Evolutionary conservation across 2,113 vertebrate species (phyloP), one percentile per base, ranked within the genome.

Genomic region (Phoxinus phoxinus): DNA sequence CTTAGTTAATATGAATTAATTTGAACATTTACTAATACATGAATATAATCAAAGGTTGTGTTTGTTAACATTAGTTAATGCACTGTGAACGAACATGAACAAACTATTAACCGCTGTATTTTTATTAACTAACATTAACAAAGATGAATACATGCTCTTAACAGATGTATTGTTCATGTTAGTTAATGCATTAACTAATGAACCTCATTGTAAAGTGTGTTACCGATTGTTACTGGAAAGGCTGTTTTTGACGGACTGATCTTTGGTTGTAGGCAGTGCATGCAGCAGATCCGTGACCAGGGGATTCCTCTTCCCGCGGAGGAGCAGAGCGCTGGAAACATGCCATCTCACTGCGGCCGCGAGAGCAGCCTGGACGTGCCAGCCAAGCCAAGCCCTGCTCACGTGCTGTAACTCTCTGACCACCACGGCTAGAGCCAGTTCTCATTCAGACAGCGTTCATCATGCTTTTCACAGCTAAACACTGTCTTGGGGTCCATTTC

Each of bases 311-410:
- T 61, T 3, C 94, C 94, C 35, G 93, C 61, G 9, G 97, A 95
- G 58, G 96, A 95, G 86, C 92, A 93, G 41, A 94, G 93, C 12
- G 15, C 89, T 41, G 86, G 92, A 41, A 90, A 94, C n/a, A 83
- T 97, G 92, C 95, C 95, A 3, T 91, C 96, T 30, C 96, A 95
- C 81, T 99, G 98, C 87, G 96, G 96, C 53, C 90, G 93, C 91
- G 97, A 97, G 93, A 99, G 96, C 0, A 95, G 94, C 84, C 90
- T 97, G 90, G 96, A 98, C 27, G 92, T 95, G 5, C 89, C 90
- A 84, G 86, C 96, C 0, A 95, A 97, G 51, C 94, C 97, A 30
- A 93, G 95, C 86, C 94, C 95, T 9, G 89, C 97, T 75, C 94
- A 91, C 35, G 94, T 99, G n/a, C 88, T 94, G 76, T 94, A 96